Percentiles rank a stretch among this genome's conserved stretches.
Evolutionary conservation across 2,113 vertebrate genomes (phyloP).

Genomic region (Fregata magnificens): DNA sequence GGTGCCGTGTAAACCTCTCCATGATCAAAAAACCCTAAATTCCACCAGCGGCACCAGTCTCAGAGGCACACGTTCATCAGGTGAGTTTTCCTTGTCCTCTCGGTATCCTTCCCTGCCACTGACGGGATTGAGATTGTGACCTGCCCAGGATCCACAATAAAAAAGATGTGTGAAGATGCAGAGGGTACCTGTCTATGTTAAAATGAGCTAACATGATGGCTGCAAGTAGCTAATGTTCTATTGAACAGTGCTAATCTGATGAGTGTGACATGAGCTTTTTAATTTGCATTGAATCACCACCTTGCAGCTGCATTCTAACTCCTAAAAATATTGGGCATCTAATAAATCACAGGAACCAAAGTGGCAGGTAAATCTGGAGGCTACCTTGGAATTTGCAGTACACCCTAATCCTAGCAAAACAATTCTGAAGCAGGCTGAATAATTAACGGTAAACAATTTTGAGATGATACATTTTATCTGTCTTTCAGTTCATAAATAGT

Average conservation of each 20-base stretch:
- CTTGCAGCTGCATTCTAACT: not conserved
- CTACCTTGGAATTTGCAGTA: not conserved
- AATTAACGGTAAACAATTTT: not conserved
- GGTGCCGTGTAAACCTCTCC: too few species aligned
- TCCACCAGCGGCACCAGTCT: too few species aligned
- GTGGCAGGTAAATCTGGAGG: not conserved
- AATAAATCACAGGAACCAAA: not conserved
- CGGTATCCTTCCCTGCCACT: too few species aligned
- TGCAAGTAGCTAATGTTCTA: not conserved
- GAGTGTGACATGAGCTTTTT: not conserved
- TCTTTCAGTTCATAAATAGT: not conserved
- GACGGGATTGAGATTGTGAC: too few species aligned
- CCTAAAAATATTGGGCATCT: not conserved
- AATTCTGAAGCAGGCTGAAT: not conserved
- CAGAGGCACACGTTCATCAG: too few species aligned
- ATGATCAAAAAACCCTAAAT: too few species aligned
- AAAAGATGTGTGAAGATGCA: not conserved
- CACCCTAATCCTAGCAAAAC: not conserved
- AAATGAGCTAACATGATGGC: not conserved
- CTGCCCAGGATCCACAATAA: not conserved
- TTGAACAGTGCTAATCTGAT: not conserved
- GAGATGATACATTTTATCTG: not conserved
- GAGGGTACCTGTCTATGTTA: not conserved
- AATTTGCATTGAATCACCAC: not conserved
- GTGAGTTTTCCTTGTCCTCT: too few species aligned